phyloP scores from a whole-genome alignment of 2,888 invertebrate genomes.

The Drosophila paranaensis region DNA sequence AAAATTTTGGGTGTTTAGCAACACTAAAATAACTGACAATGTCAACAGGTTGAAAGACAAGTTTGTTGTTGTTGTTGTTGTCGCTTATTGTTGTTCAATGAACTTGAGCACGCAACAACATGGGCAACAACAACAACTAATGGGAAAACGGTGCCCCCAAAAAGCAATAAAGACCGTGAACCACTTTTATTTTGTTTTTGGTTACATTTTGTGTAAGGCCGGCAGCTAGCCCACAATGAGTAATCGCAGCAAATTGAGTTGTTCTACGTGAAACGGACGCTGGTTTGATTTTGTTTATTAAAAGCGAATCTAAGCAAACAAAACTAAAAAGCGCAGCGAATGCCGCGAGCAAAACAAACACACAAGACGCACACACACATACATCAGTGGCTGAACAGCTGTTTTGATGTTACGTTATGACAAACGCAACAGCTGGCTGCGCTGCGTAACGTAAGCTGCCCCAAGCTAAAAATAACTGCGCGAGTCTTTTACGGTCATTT shows the following conservation, averaged over 20 bases:
- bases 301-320: conserved; percentile 12
- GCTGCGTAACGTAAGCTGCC: conserved; percentile 57
- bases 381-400: conserved; percentile 51
- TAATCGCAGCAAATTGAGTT: conserved; percentile 14
- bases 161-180: conserved; percentile 51
- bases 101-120: conserved; percentile 56
- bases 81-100: conserved; percentile 53
- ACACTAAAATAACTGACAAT: conserved; percentile 42
- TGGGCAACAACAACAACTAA: conserved; percentile 25
- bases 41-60: conserved; percentile 67
- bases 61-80: conserved; percentile 25
- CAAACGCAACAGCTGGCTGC: conserved; percentile 42
- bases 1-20: conserved; percentile 17
- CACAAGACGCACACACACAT: conserved; percentile 28
- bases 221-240: conserved; percentile 14
- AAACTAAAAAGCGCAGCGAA: conserved; percentile 51
- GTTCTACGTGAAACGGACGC: neutral
- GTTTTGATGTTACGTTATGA: conserved; percentile 42
- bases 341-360: conserved; percentile 61
- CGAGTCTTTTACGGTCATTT: conserved; percentile 70
- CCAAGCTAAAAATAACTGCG: conserved; percentile 80
- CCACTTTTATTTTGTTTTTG: conserved; percentile 26
- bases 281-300: conserved; percentile 9
- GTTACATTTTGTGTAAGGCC: neutral
- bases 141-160: conserved; percentile 20